Percentiles rank a stretch among this genome's conserved stretches.
These are phyloP conservation scores for Peucedramus taeniatus DNA, from an alignment of 2,113 vertebrate genomes.

Conservation along the genomic window DNA sequence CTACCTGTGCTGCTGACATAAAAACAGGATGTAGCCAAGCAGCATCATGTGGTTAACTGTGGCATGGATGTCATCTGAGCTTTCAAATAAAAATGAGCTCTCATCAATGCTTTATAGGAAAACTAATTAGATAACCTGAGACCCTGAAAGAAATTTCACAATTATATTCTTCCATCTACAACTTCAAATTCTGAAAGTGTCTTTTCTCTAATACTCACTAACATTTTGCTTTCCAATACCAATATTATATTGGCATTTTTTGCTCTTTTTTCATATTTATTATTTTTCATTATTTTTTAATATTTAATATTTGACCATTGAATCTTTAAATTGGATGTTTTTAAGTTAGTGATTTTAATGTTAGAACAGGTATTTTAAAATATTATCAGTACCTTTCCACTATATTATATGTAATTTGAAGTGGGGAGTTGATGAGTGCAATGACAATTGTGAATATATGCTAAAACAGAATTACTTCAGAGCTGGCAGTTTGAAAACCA, in stretches of 20 bases:
- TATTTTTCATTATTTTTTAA: not conserved
- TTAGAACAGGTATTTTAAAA: not conserved
- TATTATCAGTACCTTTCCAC: not conserved
- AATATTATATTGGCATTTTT: not conserved
- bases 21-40: not conserved
- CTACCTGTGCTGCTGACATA: not conserved
- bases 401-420: not conserved
- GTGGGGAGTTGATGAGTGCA: not conserved
- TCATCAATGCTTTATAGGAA: not conserved
- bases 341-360: not conserved
- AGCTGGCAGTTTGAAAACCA: not conserved
- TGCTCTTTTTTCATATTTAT: not conserved
- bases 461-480: not conserved
- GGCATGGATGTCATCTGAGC: not conserved
- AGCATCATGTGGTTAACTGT: not conserved
- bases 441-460: not conserved
- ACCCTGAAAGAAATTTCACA: not conserved
- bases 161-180: not conserved
- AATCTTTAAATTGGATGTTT: not conserved
- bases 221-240: not conserved
- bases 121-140: not conserved
- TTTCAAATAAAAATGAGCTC: not conserved
- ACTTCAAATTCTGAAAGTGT: not conserved
- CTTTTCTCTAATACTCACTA: not conserved
- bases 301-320: not conserved